These are phyloP conservation scores for Neodontobutis hainanensis DNA, from an alignment of 2,113 vertebrate genomes.

Conservation along the genomic window DNA sequence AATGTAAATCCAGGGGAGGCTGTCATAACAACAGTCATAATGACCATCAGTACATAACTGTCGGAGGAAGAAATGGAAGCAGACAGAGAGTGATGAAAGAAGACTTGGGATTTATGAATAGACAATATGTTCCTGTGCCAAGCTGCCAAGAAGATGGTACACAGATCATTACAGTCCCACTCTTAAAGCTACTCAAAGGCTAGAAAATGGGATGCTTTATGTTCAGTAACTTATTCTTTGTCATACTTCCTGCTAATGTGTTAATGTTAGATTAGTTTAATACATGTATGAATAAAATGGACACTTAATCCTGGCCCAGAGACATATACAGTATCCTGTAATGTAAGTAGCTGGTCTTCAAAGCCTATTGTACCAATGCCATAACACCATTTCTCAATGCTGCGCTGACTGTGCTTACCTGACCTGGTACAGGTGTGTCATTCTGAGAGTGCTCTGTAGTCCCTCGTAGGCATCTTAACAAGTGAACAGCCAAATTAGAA, in stretches of 20 bases:
- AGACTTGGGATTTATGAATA: constrained; percentile 38
- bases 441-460: constrained; percentile 1
- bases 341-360: neutral
- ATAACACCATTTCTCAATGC: constrained; percentile 5
- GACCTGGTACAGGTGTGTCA: neutral
- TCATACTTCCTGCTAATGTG: neutral
- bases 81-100: constrained; percentile 21
- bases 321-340: neutral
- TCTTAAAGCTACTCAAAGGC: neutral
- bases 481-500: neutral
- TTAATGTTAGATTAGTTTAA: neutral
- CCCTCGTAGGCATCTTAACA: constrained; percentile 4
- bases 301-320: neutral
- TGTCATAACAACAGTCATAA: constrained; percentile 67
- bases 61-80: constrained; percentile 8
- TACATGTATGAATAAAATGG: too few relatives aligned
- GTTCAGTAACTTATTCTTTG: constrained; percentile 23
- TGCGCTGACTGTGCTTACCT: constrained; percentile 17
- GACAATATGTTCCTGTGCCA: constrained; percentile 13
- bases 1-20: constrained; percentile 47
- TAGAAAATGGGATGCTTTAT: constrained; percentile 10
- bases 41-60: constrained; percentile 62
- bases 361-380: neutral
- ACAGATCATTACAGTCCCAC: constrained; percentile 38
- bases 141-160: constrained; percentile 32